Evolutionary conservation across 1,140 invertebrate genomes (phyloP).

Genomic region (Spodoptera litura): DNA sequence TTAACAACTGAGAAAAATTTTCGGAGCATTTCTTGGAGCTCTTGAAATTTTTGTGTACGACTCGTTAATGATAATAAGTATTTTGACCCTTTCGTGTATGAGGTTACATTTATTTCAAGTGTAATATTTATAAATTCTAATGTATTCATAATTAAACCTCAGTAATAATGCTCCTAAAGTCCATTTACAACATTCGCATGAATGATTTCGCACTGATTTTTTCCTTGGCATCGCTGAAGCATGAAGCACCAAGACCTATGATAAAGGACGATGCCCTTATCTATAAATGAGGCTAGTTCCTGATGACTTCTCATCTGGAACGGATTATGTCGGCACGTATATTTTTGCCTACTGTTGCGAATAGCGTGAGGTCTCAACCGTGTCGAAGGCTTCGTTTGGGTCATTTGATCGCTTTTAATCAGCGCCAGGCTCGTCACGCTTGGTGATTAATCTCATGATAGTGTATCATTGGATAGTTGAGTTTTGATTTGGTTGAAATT

Average conservation of each 20-base stretch:
- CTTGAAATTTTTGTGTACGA: not conserved
- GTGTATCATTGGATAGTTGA: constrained; percentile 20
- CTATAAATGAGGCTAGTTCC: constrained; percentile 35
- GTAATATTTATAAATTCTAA: too few species aligned
- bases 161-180: not conserved
- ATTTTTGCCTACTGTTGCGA: constrained; percentile 36
- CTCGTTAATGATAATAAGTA: constrained; percentile 3
- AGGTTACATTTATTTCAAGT: too few species aligned
- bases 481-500: constrained; percentile 23
- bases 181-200: not conserved
- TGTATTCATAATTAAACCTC: constrained; percentile 2
- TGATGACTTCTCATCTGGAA: constrained; percentile 26
- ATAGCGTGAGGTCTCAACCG: constrained; percentile 37
- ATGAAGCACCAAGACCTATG: constrained; percentile 42
- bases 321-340: constrained; percentile 29
- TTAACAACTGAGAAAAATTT: constrained; percentile 34
- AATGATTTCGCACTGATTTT: constrained; percentile 42
- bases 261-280: constrained; percentile 42
- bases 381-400: constrained; percentile 27
- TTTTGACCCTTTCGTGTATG: not conserved
- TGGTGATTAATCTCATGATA: constrained; percentile 20
- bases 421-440: constrained; percentile 19
- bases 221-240: constrained; percentile 33
- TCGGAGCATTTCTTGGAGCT: not conserved
- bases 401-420: constrained; percentile 42